A percentile compares a stretch with the other conserved stretches of the same genome.
These are phyloP conservation scores for Trachelus iudaicus DNA, from an alignment of 2,888 invertebrate species.

Conservation along the genomic window DNA sequence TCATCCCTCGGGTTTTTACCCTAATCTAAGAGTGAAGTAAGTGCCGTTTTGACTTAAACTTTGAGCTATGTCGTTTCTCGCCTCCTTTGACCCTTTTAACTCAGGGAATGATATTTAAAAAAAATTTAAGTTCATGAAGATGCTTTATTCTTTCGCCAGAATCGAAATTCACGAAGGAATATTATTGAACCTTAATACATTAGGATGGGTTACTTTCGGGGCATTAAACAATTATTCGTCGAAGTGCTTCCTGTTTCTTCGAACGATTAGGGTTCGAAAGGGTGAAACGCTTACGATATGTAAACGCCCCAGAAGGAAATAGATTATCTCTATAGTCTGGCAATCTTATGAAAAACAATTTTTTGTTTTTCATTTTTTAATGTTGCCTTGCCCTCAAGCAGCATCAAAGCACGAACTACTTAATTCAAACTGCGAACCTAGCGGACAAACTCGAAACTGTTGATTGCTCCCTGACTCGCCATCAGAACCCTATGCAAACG, in stretches of 20 bases:
- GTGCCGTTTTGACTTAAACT: not conserved
- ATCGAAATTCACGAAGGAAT: not conserved
- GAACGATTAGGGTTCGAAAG: not conserved
- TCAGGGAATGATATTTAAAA: not conserved
- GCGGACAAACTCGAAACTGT: not conserved
- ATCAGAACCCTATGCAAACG: constrained; percentile 47
- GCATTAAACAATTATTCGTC: not conserved
- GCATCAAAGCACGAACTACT: not conserved
- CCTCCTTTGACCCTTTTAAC: not conserved
- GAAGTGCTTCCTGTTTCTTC: not conserved
- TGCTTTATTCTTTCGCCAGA: not conserved
- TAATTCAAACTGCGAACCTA: not conserved
- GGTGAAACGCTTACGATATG: constrained; percentile 48
- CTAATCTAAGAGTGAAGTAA: not conserved
- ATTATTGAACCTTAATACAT: not conserved
- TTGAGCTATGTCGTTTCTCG: not conserved
- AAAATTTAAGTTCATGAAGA: not conserved
- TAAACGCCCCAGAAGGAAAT: constrained; percentile 15
- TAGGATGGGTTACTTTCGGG: not conserved
- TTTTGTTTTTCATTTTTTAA: not conserved
- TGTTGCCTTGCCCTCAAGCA: not conserved
- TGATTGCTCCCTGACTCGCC: not conserved
- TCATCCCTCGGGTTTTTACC: not conserved
- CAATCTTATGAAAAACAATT: not conserved
- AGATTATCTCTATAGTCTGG: not conserved